A percentile compares a stretch with the other conserved stretches of the same genome.
Evolutionary conservation across 1,140 invertebrate genomes (phyloP).

Genomic region (Scaptomyza hsui): DNA sequence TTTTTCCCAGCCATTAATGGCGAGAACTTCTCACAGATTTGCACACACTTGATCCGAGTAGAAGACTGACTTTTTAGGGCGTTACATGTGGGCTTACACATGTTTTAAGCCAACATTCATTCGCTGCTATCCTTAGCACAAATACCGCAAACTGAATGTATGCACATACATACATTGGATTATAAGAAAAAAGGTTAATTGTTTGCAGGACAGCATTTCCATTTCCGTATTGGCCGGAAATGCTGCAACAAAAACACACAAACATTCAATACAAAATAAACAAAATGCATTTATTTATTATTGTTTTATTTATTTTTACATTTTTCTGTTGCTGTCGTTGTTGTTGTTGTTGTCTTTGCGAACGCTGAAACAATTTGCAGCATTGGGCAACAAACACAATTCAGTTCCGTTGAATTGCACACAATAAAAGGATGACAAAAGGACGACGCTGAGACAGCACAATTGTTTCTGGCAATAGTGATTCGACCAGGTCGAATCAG

Average conservation of each 20-base stretch:
- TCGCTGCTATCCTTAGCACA: constrained; percentile 31
- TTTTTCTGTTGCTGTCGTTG: too few species aligned
- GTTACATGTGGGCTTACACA: constrained; percentile 70
- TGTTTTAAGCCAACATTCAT: constrained; percentile 56
- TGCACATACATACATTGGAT: background rate
- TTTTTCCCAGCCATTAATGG: constrained; percentile 58
- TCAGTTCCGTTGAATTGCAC: constrained; percentile 59
- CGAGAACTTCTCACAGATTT: constrained; percentile 48
- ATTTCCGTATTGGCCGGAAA: constrained; percentile 48
- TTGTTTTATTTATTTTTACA: constrained; percentile 47
- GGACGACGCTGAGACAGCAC: constrained; percentile 31
- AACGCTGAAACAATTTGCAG: constrained; percentile 44
- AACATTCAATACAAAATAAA: constrained; percentile 41
- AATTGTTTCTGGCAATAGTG: constrained; percentile 53
- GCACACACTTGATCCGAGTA: constrained; percentile 26
- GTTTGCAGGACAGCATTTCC: constrained; percentile 22
- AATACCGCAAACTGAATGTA: constrained; percentile 31
- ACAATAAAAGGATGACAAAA: constrained; percentile 49
- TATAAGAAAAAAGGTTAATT: constrained; percentile 50
- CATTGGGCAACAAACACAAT: constrained; percentile 41
- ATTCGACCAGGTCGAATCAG: constrained; percentile 64
- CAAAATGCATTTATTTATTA: constrained; percentile 46
- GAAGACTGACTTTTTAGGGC: constrained; percentile 36
- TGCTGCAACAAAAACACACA: constrained; percentile 50
- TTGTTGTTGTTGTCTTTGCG: constrained; percentile 5